Percentiles rank a stretch among this genome's conserved stretches.
These are phyloP conservation scores for Pelodiscus sinensis DNA, from an alignment of 2,113 vertebrate genomes.

Conservation along the genomic window DNA sequence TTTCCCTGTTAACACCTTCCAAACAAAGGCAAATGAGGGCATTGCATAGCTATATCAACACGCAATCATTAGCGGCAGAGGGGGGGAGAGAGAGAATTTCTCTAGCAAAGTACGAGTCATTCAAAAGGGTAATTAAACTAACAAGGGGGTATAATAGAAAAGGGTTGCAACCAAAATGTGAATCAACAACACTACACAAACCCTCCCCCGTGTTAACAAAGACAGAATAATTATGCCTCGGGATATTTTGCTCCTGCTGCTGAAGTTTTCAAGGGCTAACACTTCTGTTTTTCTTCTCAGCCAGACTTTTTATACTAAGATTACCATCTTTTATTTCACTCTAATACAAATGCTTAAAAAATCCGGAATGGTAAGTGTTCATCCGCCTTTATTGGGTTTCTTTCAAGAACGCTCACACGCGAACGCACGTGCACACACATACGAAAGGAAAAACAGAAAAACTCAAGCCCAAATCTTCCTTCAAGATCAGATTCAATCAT, in stretches of 20 bases:
- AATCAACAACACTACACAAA: not conserved
- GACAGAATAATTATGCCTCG: not conserved
- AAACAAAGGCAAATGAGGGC: slow-evolving; percentile 86
- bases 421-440: not conserved
- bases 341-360: not conserved
- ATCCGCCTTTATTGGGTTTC: not conserved
- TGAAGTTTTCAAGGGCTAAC: not conserved
- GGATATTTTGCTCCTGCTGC: not conserved
- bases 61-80: slow-evolving; percentile 78
- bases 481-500: not conserved
- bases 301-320: not conserved
- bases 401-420: slow-evolving; percentile 14
- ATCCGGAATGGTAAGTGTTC: not conserved
- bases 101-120: slow-evolving; percentile 1
- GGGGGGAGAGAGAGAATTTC: slow-evolving; percentile 12
- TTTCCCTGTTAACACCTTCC: slow-evolving; percentile 82
- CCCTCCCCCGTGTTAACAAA: not conserved
- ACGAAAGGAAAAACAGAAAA: not conserved
- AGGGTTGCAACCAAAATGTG: slow-evolving; percentile 26
- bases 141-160: not conserved
- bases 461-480: not conserved
- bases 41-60: slow-evolving; percentile 82
- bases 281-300: not conserved
- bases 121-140: slow-evolving; percentile 34
- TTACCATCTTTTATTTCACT: not conserved